phyloP scores from a whole-genome alignment of 2,113 vertebrate species.

The Microtus richardsoni region DNA sequence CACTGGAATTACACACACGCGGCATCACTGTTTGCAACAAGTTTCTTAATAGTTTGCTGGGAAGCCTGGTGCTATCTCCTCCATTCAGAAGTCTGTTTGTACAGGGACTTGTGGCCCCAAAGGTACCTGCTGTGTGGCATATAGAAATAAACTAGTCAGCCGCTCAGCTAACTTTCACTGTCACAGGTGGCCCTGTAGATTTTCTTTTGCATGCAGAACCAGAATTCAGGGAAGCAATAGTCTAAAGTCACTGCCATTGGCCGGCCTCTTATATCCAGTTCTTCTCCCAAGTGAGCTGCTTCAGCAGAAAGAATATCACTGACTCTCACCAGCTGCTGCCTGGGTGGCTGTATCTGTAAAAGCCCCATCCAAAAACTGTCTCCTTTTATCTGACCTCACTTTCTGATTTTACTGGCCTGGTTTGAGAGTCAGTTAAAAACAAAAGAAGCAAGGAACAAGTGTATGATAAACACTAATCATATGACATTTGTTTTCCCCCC shows the following conservation, averaged over 20 bases:
- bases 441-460: background rate
- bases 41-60: background rate
- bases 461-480: background rate
- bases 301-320: slow-evolving; percentile 30
- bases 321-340: background rate
- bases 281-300: background rate
- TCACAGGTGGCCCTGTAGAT: background rate
- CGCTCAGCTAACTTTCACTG: background rate
- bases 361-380: background rate
- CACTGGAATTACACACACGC: background rate
- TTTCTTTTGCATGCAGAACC: background rate
- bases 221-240: background rate
- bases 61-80: background rate
- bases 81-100: background rate
- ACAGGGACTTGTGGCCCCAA: background rate
- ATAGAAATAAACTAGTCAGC: slow-evolving; percentile 3
- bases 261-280: background rate
- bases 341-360: background rate
- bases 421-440: background rate
- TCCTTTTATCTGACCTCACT: background rate
- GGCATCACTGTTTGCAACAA: background rate
- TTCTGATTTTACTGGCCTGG: background rate
- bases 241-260: slow-evolving; percentile 33
- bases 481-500: background rate
- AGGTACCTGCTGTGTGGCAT: background rate